Evolutionary conservation across 2,888 invertebrate species (phyloP), one percentile per base, ranked within the genome.

Genomic region (Drosophila nigritarsus): DNA sequence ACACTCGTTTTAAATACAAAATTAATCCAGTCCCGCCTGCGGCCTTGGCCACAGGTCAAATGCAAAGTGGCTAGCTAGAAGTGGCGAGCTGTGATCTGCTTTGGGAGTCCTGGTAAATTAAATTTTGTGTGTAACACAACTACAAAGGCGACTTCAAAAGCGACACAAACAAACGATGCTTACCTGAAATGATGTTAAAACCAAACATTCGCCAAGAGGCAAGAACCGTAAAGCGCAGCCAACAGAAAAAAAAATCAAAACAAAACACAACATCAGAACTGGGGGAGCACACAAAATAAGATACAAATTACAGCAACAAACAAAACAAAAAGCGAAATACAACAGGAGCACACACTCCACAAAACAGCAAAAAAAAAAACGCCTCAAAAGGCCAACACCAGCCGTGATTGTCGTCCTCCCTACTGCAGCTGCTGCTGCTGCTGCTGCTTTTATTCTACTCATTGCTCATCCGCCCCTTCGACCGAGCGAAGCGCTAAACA

Each of bases 121-220:
- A 78, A 81, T 85, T 85, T 77, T 65, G 53, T 38, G 38, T 67
- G 62, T 58, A 65, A 56, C 29, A 45, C 38, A 74, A 74, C 72
- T 78, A 83, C 88, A 84, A 88, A 84, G 83, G 66, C 65, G 30
- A 76, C 87, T 83, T 84, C 89, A 84, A 84, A 89, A 72, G 62
- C 56, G 67, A 66, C 56, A 59, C 42, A 38, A 68, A 73, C 69
- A 75, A 72, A 63, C 81, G 66, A 61, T 50, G 60, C 78, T 61
- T 70, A 75, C 73, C 76, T 67, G 75, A 79, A 80, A 73, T 73
- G 56, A 81, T 81, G 74, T 76, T 87, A 61, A 89, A 78, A 89
- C 69, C 80, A 83, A 81, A 87, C 65, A 89, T 64, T 81, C 53
- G 89, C 87, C 89, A 73, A 65, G 68, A 80, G 89, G 70, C 84